These are phyloP conservation scores for Melipona quadrifasciata DNA, from an alignment of 1,140 invertebrate genomes.

Conservation along the genomic window DNA sequence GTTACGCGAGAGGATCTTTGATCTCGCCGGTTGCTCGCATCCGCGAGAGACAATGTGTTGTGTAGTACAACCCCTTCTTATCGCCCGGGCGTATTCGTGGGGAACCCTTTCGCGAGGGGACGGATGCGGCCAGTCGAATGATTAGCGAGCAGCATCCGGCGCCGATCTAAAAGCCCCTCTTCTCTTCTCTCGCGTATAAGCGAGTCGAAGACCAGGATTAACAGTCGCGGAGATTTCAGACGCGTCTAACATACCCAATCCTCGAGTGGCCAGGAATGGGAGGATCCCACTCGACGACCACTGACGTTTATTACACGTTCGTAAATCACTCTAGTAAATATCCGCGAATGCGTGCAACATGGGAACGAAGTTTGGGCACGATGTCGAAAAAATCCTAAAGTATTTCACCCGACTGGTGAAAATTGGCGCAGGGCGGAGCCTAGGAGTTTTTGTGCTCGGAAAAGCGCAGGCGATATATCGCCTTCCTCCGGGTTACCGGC, in stretches of 20 bases:
- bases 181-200: neutral
- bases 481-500: constrained; percentile 28
- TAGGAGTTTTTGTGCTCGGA: constrained; percentile 23
- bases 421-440: constrained; percentile 38
- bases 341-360: constrained; percentile 3
- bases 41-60: neutral
- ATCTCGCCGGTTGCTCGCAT: constrained; percentile 10
- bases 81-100: neutral
- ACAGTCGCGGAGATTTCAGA: constrained; percentile 14
- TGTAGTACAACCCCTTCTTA: constrained; percentile 19
- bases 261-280: constrained; percentile 17
- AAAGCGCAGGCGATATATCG: constrained; percentile 42
- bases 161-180: constrained; percentile 6
- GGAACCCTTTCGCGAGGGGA: neutral
- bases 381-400: neutral
- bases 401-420: neutral
- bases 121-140: neutral
- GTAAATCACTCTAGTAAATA: constrained; percentile 6
- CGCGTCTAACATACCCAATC: neutral
- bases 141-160: constrained; percentile 14
- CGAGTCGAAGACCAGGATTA: constrained; percentile 3
- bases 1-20: constrained; percentile 7
- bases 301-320: constrained; percentile 29
- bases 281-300: constrained; percentile 19
- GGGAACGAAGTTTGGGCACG: neutral